Base-by-base conservation (phyloP, 2,888 invertebrate genomes). In the Eudasyphora cyanicolor region DNA sequence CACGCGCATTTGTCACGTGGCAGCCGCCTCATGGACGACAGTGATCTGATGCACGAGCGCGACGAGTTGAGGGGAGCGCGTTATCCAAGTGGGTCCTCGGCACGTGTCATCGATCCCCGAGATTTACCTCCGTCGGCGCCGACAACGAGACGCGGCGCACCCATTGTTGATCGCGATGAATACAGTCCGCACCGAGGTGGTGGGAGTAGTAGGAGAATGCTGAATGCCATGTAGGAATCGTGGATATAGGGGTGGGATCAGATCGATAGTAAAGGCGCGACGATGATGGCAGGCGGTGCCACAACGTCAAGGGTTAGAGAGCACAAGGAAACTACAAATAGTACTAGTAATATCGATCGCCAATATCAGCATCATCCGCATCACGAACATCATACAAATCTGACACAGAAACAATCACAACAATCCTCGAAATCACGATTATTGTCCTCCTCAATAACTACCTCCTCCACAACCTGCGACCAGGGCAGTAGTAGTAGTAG, bases 181-280 rank as follows among this genome's bases (percentile, higher is more conserved):
- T 92, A 92, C 89, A 92, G 92, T 90, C 92, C 92, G 89, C 92
- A 92, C 87, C 91, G 92, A 89, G 91, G 92, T 91, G 92, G 92
- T 89, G 92, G 92, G 90, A 92, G 92, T 90, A 92, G 91, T 91
- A 91, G 92, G 91, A 92, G 92, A 91, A 91, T 92, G 89, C 91
- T 92, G 87, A 92, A 92, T 90, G 92, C 92, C 91, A 92, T 92
- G 92, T 92, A 92, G 92, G 92, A 92, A 91, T 92, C 92, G 92
- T 92, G 92, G 92, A 92, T 92, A 91, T 92, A 92, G 92, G 92
- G 92, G 92, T 91, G 92, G 91, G 91, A 91, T 91, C 91, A 91
- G 91, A 90, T 91, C 91, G 91, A 92, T 90, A 90, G 89, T 49
- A 84, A 84, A 76, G 78, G 78, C 67, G 79, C 76, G 79, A 79